Evolutionary conservation across 2,113 vertebrate species (phyloP), one percentile per base, ranked within the genome.

Genomic region (Azemiops feae): DNA sequence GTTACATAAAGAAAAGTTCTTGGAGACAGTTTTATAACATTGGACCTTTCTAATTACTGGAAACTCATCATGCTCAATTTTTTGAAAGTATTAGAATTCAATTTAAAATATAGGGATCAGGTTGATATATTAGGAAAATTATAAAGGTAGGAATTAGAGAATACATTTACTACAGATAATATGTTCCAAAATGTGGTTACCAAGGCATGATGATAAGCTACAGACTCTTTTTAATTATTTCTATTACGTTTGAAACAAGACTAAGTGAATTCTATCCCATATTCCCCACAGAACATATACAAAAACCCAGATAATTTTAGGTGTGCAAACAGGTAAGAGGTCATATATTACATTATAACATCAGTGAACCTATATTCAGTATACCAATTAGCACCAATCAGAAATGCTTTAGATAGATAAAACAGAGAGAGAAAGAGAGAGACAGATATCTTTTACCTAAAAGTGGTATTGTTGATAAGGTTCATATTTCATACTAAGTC

Each of bases 361-460:
- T 0, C 0, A 0, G 0, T 0, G 8, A 92, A 1, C 16, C 52
- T 69, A 39, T 64, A n/a, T 4, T 2, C 64, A 69, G 0, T 5
- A 1, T 69, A 69, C 64, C 30, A n/a, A 34, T 34, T 69, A 69
- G 64, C 30, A 69, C 30, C 64, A 69, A 69, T 34, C 14, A 3
- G n/a, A 81, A 39, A 20, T 5, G 16, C 16, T 81, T 39, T 20
- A 81, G 16, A 39, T 39, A 69, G 16, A 34, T 81, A 20, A 3
- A 39, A 81, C n/a, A 81, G 64, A 34, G n/a, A 69, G 5, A 34
- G 69, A 81, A 7, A 74, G 16, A 54, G 53, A 54, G 53, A 20
- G 34, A n/a, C 16, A 39, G 12, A 20, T 39, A 81, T 6, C n/a
- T 16, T 39, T 81, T 39, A 39, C 6, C 16, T 39, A 20, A 81